Base-by-base conservation (phyloP, 2,797 vertebrate genomes). In the Dicrostonyx torquatus region DNA sequence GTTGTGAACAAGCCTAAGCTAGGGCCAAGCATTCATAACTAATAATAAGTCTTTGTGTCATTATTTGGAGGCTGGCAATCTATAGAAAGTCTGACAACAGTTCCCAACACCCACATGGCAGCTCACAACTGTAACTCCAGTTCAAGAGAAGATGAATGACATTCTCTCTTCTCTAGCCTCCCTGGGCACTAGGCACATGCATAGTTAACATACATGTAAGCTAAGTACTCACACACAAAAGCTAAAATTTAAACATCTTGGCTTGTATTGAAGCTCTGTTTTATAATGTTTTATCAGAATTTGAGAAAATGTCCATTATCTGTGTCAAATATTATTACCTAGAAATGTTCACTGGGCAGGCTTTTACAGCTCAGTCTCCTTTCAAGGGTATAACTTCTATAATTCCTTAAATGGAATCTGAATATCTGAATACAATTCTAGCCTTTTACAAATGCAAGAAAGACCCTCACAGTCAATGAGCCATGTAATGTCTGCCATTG, bases 401-500 rank as follows among this genome's bases (percentile, higher is more conserved):
- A 96, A 91, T 40, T 98, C 64, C 88, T 89, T 89, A 86, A 91
- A 50, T 73, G 45, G 64, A 24, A 72, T 60, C 79, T 93, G 53
- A 64, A 96, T 88, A 80, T 62, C 75, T 92, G 37, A 70, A 96
- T 82, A 73, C 43, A 94, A 2, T 43, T 76, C 76, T 79, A 50
- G 3, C 0, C 1, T 82, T 87, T 87, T 90, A 94, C 31, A 86
- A 66, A 86, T 95, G 91, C 96, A 95, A 96, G 93, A 97, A 96
- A 93, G 93, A 97, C 95, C 92, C 95, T 89, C 95, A 97, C 92
- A 73, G 87, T 82, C 84, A 89, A 96, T 96, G 96, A 97, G 86
- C 68, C 97, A 93, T 75, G 94, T 77, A 37, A 95, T 93, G 86
- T 40, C 73, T 93, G 95, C 91, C 92, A 95, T 95, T 98, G 95